A percentile compares a stretch with the other conserved stretches of the same genome.
Evolutionary conservation across 2,797 vertebrate species (phyloP).

Genomic region (Masticophis lateralis): DNA sequence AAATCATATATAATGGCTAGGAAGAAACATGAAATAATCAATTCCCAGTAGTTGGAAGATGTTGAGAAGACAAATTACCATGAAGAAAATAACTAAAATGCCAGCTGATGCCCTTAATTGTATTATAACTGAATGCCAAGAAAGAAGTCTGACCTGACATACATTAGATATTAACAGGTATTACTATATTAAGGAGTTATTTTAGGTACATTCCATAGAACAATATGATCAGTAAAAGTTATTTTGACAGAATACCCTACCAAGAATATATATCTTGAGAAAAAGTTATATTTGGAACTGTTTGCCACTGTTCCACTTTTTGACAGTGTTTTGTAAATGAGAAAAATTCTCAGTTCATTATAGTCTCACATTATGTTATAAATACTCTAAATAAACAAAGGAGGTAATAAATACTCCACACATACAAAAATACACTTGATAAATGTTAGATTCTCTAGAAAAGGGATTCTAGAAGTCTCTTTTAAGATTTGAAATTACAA

Average conservation of each 20-base stretch:
- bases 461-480: neutral
- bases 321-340: neutral
- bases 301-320: accelerated
- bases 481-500: neutral
- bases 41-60: neutral
- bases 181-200: neutral
- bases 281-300: neutral
- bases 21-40: neutral
- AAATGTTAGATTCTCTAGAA: slow-evolving; percentile 3
- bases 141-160: neutral
- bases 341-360: neutral
- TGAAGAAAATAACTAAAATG: neutral
- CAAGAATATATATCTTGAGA: neutral
- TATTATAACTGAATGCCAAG: neutral
- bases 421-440: neutral
- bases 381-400: neutral
- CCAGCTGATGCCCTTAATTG: neutral
- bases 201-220: neutral
- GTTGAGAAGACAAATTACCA: neutral
- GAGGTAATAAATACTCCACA: neutral
- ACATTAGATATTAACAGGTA: neutral
- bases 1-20: neutral
- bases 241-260: neutral
- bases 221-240: neutral
- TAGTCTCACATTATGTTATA: slow-evolving; percentile 2